Percentiles rank a stretch among this genome's conserved stretches.
These are phyloP conservation scores for Mesaphorura yosii DNA, from an alignment of 1,140 invertebrate species.

Conservation along the genomic window DNA sequence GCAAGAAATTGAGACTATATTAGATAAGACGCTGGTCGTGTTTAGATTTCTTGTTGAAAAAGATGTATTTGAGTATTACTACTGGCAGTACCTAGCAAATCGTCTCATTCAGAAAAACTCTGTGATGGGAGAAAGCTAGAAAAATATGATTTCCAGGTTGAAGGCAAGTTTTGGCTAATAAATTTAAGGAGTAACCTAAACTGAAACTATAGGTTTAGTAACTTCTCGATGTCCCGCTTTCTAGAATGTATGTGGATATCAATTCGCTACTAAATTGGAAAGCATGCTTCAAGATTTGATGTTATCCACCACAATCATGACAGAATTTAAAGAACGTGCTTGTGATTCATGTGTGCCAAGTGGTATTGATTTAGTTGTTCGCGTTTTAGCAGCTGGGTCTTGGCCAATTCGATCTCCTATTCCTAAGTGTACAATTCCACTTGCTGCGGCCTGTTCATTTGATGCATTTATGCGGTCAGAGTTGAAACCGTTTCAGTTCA, in stretches of 20 bases:
- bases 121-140: constrained; percentile 97
- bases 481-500: too few relatives aligned
- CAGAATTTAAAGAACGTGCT: constrained; percentile 89
- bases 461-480: constrained; percentile 76
- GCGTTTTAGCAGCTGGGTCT: constrained; percentile 95
- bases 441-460: constrained; percentile 79
- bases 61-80: constrained; percentile 98
- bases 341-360: constrained; percentile 60
- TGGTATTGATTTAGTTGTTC: constrained; percentile 88
- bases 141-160: constrained; percentile 99
- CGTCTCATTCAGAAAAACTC: constrained; percentile 93
- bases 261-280: constrained; percentile 98
- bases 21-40: constrained; percentile 99
- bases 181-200: too few relatives aligned
- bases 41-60: constrained; percentile 99
- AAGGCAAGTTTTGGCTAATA: constrained; percentile 75
- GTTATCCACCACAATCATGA: constrained; percentile 97
- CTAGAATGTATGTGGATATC: constrained; percentile 98
- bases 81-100: constrained; percentile 98
- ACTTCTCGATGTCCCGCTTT: constrained; percentile 34
- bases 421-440: constrained; percentile 85
- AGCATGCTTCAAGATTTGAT: constrained; percentile 99
- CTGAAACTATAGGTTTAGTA: background rate
- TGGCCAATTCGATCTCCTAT: constrained; percentile 95
- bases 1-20: constrained; percentile 90